Evolutionary conservation across 2,797 vertebrate genomes (phyloP).

Genomic region (Ptychadena robeensis): DNA sequence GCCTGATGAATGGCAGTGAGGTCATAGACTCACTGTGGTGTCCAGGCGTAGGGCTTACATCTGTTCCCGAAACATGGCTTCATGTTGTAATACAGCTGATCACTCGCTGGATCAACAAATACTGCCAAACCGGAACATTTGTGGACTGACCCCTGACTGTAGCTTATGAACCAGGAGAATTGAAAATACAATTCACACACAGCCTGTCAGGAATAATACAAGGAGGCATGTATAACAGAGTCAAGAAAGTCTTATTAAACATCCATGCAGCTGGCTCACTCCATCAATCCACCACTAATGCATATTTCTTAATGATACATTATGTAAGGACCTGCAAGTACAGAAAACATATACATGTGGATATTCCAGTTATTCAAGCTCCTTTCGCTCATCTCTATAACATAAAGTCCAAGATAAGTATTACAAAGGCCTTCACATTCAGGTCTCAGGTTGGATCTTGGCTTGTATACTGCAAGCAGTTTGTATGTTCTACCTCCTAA

Average conservation of each 20-base stretch:
- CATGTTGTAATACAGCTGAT: constrained; percentile 10
- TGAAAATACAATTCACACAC: not conserved
- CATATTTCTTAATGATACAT: too few species aligned
- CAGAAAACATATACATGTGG: too few species aligned
- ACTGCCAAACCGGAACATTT: not conserved
- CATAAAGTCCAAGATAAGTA: too few species aligned
- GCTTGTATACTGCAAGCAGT: too few species aligned
- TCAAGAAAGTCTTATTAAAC: not conserved
- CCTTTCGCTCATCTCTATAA: too few species aligned
- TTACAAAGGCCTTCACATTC: too few species aligned
- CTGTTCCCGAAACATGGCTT: constrained; percentile 18
- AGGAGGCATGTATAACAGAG: not conserved
- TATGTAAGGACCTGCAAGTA: too few species aligned
- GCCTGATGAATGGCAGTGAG: constrained; percentile 42
- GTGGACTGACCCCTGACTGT: not conserved
- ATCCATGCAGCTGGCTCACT: not conserved
- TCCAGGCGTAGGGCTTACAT: constrained; percentile 10
- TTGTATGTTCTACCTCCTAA: too few species aligned
- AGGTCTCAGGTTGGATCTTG: too few species aligned
- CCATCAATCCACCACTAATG: not conserved
- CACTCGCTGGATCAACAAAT: not conserved
- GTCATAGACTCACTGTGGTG: not conserved
- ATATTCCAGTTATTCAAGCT: too few species aligned
- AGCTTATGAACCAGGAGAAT: not conserved
- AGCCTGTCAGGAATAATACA: not conserved